These are phyloP conservation scores for Neelides sp. DNA, from an alignment of 1,140 invertebrate genomes.

Conservation along the genomic window DNA sequence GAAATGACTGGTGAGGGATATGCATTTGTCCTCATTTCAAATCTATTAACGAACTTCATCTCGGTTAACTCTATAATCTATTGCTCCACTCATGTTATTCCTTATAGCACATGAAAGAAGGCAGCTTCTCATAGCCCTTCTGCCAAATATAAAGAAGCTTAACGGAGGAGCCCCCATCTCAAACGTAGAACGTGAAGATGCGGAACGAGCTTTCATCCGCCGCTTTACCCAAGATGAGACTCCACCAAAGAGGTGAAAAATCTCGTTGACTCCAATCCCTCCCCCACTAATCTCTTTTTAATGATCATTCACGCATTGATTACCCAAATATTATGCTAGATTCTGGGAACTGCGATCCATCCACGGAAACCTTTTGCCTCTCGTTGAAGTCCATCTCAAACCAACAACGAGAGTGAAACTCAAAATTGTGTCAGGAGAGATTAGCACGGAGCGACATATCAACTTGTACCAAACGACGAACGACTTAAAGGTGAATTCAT, in stretches of 20 bases:
- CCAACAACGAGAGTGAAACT: slow-evolving; percentile 76
- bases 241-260: too few relatives aligned
- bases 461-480: slow-evolving; percentile 40
- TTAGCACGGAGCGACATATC: slow-evolving; percentile 46
- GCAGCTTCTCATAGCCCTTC: slow-evolving; percentile 68
- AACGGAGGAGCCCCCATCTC: slow-evolving; percentile 78
- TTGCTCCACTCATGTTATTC: not conserved
- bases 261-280: not conserved
- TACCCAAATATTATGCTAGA: too few relatives aligned
- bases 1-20: slow-evolving; percentile 30
- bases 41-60: too few relatives aligned
- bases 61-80: slow-evolving; percentile 1
- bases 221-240: slow-evolving; percentile 74
- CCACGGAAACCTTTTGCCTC: slow-evolving; percentile 72
- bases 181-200: slow-evolving; percentile 63
- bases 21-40: too few relatives aligned
- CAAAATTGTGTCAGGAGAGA: slow-evolving; percentile 61
- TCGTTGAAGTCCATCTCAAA: slow-evolving; percentile 69
- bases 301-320: too few relatives aligned
- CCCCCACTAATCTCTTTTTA: slow-evolving; percentile 26
- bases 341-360: slow-evolving; percentile 65
- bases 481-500: slow-evolving; percentile 56
- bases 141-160: slow-evolving; percentile 68
- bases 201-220: slow-evolving; percentile 83
- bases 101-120: slow-evolving; percentile 54